Base-by-base conservation (phyloP, 2,888 invertebrate species). In the Uropetala carovei region DNA sequence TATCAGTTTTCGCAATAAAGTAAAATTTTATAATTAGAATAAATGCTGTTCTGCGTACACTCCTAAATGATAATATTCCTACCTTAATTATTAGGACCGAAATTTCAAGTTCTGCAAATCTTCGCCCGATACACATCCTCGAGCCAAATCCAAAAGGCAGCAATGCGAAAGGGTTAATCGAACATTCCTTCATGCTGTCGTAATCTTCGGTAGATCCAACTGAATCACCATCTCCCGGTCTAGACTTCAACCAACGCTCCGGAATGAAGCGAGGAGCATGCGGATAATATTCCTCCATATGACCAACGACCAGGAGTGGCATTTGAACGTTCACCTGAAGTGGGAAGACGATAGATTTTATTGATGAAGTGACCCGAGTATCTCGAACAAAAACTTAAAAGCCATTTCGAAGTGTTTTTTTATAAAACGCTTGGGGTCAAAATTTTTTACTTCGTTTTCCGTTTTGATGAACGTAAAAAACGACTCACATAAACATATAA, bases 71-170 rank as follows among this genome's bases (percentile, higher is more conserved):
- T n/a, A 4, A 13, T 4, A 64, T n/a, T 82, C 86, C 60, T 95
- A 98, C 97, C 96, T 98, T 98, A 0, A 97, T 97, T 75, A 98
- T 94, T n/a, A 98, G 95, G 92, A 98, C 97, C 95, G 98, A 98
- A 95, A 98, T 98, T 95, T 99, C 98, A 93, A 98, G 96, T 94
- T 98, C 98, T 11, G 98, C 98, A 94, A 98, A 98, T 93, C 98
- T 96, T 92, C 98, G 95, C 0, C 98, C 98, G 92, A 98, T 95
- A 94, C 98, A 98, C 96, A 98, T 98, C 85, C 98, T 96, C 0
- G 98, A 97, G 0, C 98, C 98, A 93, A 97, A 97, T 0, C 98
- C 97, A 93, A 97, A 98, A 0, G 97, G 97, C 56, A 97, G 94
- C 0, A 97, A 97, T 0, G 97, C 97, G 94, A 97, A 98, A 0